Evolutionary conservation across 2,888 invertebrate genomes (phyloP), one percentile per base, ranked within the genome.

Genomic region (Trachelus iudaicus): DNA sequence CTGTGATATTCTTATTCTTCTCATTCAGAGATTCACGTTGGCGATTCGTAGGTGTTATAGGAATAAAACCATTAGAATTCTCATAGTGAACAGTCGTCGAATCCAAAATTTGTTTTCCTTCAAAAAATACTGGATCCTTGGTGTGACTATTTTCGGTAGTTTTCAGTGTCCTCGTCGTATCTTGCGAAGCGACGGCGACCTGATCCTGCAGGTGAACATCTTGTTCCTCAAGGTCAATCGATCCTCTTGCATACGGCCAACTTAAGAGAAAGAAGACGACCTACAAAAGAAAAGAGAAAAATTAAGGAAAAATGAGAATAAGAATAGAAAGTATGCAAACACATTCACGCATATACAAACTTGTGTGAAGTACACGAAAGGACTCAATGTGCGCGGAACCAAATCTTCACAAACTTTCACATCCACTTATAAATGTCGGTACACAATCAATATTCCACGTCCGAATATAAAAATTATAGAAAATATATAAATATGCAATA

Each of bases 361-460:
- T 84, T 23, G 23, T 23, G 56, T 56, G 15, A 40, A 40, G 81
- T 84, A 85, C 83, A 85, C 86, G 85, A 85, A 84, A 88, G 89
- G 81, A 89, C 91, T 91, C 87, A 83, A 91, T 91, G 90, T 89
- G 89, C 91, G 91, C 80, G 87, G 87, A 86, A 91, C 87, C 91
- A 90, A 86, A 91, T 89, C 91, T 86, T 85, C 40, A 77, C 83
- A 78, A 84, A 90, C 90, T 91, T 90, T 90, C 91, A 86, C 90
- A 89, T 86, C 79, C 77, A 82, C 83, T 83, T 80, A 83, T 77
- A 82, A 80, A 76, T 77, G 76, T 81, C 75, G 75, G 75, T 80
- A 75, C 9, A 2, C 23, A 23, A 56, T 56, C 56, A 15, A 56
- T 56, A 56, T 56, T 23, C 56, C 56, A 56, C 23, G 23, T 56